These are phyloP conservation scores for Okapia johnstoni DNA, from an alignment of 2,113 vertebrate genomes.

Conservation along the genomic window DNA sequence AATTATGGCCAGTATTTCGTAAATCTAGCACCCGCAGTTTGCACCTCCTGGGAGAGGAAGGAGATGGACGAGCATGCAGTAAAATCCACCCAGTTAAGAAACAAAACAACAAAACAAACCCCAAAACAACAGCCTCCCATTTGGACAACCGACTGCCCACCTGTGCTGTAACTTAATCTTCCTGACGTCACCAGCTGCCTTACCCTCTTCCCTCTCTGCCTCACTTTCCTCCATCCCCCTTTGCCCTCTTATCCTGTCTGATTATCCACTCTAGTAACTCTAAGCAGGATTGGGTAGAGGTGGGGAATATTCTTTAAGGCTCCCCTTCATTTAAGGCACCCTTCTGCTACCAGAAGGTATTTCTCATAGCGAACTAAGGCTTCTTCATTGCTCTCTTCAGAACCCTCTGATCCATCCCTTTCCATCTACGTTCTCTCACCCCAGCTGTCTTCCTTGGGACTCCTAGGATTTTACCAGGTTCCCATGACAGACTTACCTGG, in stretches of 20 bases:
- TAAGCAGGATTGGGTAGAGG: not conserved
- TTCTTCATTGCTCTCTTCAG: accelerated
- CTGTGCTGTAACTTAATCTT: not conserved
- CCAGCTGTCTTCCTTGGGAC: no score
- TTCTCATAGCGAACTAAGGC: not conserved
- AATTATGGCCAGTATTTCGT: not conserved
- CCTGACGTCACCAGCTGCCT: not conserved
- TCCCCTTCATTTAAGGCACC: accelerated
- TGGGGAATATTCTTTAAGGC: not conserved
- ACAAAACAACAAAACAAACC: no score
- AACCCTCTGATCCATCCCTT: not conserved
- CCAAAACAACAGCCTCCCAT: no score
- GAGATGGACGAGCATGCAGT: not conserved
- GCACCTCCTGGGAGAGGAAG: not conserved
- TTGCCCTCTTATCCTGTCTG: not conserved
- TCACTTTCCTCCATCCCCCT: no score
- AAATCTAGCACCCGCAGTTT: not conserved
- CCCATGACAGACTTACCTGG: not conserved
- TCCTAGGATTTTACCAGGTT: accelerated
- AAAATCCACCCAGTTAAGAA: accelerated
- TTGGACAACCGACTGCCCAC: not conserved
- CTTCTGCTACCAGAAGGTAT: accelerated
- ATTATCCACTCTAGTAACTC: not conserved
- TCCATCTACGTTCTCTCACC: not conserved
- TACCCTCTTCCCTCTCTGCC: not conserved